Evolutionary conservation across 1,140 invertebrate species (phyloP).

Genomic region (Aradophagus sp.): DNA sequence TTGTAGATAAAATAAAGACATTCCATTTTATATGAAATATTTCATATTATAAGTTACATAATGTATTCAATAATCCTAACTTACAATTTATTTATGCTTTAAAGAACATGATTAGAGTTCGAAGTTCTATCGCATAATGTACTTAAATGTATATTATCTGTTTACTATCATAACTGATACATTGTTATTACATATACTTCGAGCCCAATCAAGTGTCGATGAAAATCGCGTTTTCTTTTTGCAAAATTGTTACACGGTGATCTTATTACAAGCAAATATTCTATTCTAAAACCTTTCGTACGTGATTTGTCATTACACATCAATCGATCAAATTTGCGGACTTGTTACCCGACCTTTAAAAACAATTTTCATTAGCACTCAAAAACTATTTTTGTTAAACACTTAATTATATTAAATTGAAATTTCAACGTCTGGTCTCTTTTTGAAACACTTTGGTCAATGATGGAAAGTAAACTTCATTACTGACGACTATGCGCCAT

Average conservation of each 20-base stretch:
- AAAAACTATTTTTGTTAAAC: no score
- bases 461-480: no score
- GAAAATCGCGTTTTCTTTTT: constrained; percentile 50
- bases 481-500: no score
- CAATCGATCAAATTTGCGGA: constrained; percentile 27
- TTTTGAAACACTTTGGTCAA: no score
- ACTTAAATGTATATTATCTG: constrained; percentile 53
- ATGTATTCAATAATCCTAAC: constrained; percentile 65
- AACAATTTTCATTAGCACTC: no score
- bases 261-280: constrained; percentile 35
- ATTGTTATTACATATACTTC: constrained; percentile 53
- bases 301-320: no score
- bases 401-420: no score
- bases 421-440: no score
- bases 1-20: no score
- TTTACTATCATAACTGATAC: constrained; percentile 58
- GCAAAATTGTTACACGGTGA: constrained; percentile 57
- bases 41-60: constrained; percentile 69
- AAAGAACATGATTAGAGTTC: constrained; percentile 52
- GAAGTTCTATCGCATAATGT: constrained; percentile 51
- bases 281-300: constrained; percentile 34
- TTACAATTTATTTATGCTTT: constrained; percentile 67
- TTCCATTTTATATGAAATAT: constrained; percentile 64
- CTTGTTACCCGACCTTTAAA: constrained; percentile 18
- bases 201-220: constrained; percentile 47